Percentiles rank a stretch among this genome's conserved stretches.
Evolutionary conservation across 2,888 invertebrate species (phyloP).

Genomic region (Tuta absoluta): DNA sequence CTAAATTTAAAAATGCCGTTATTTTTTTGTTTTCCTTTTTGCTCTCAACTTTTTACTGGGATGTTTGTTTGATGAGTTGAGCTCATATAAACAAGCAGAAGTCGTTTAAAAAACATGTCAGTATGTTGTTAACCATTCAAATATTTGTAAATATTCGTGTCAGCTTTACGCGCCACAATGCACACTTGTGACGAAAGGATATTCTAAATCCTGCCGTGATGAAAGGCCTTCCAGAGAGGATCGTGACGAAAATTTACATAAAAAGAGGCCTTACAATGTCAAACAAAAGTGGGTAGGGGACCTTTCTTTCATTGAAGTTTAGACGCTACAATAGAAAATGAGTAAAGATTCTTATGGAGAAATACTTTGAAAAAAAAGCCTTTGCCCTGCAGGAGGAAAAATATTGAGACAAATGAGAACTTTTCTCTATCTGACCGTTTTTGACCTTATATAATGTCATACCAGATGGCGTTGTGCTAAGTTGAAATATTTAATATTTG

Average conservation of each 20-base stretch:
- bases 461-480: too few relatives aligned
- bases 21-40: slow-evolving; percentile 11
- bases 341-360: not conserved
- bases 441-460: too few relatives aligned
- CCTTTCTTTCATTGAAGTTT: too few relatives aligned
- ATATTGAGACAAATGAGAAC: too few relatives aligned
- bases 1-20: slow-evolving; percentile 14
- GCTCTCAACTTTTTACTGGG: slow-evolving; percentile 2
- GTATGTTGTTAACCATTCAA: not conserved
- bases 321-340: not conserved
- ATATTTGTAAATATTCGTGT: slow-evolving; percentile 8
- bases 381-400: too few relatives aligned
- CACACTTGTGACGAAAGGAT: not conserved
- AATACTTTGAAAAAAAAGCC: not conserved
- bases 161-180: slow-evolving; percentile 7
- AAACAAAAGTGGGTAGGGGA: not conserved
- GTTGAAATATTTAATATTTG: too few relatives aligned
- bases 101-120: not conserved
- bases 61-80: not conserved
- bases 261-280: slow-evolving; percentile 2
- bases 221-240: not conserved
- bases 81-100: slow-evolving; percentile 9
- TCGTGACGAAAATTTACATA: slow-evolving; percentile 12
- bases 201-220: not conserved
- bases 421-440: too few relatives aligned